Base-by-base conservation (phyloP, 1,140 invertebrate genomes). In the Ceratina japonica region DNA sequence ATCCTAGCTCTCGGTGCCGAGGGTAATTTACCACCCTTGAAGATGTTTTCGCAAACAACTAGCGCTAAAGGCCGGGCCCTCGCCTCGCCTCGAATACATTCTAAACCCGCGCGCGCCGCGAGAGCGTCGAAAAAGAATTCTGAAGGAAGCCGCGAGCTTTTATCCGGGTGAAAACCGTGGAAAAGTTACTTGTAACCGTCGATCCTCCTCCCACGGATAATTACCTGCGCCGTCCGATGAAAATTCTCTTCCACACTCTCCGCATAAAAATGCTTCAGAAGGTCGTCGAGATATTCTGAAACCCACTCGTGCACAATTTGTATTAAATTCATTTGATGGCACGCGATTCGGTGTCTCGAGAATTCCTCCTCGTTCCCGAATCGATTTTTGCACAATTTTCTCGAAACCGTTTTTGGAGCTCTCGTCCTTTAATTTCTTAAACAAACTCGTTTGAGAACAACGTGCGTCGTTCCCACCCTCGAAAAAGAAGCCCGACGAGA, bases 11-110 rank as follows among this genome's bases (percentile, higher is more conserved):
- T 68, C 65, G 8, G 27, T 31, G 16, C 16, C 31, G 65, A 68
- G 22, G 49, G 66, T 69, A 69, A 69, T 69, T 69, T 69, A 31
- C 66, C 66, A 54, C 51, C 66, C 51, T 69, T 27, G 66, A 69
- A 22, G 66, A 69, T 69, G 66, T 69, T 69, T 54, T 69, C 65
- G 65, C 65, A 52, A 54, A 69, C 66, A 69, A 54, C 51, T 54
- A 51, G 27, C 66, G 66, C 51, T 31, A 27, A 24, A 54, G 51
- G 24, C 66, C 12, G 49, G 49, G 51, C 16, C 66, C 66, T 22
- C 66, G 54, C 18, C 16, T 69, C 65, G 37, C 66, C 20, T 54
- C 49, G 51, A 54, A 69, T 54, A 69, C 27, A 69, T 70, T 70
- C 66, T 70, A 70, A 70, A 20, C 66, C 16, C 37, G 37, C 5